These are phyloP conservation scores for Rhadina sibilatrix DNA, from an alignment of 2,113 vertebrate genomes.

Conservation along the genomic window DNA sequence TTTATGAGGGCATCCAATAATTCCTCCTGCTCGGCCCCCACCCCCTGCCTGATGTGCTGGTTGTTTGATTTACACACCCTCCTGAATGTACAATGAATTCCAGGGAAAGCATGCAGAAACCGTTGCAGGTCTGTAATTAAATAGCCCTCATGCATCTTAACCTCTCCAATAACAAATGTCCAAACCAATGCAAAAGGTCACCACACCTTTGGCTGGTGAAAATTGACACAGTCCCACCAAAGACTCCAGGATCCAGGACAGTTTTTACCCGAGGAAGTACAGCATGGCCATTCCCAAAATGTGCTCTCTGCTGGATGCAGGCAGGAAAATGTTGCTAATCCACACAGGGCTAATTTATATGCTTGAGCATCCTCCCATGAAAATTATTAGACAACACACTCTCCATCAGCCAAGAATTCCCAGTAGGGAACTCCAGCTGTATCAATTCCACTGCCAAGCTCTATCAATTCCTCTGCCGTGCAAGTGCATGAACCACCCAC, in stretches of 20 bases:
- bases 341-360: background rate
- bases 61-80: conserved; percentile 62
- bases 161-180: background rate
- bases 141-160: background rate
- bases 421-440: background rate
- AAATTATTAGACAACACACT: background rate
- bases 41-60: conserved; percentile 28
- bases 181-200: background rate
- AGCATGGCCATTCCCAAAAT: background rate
- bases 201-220: background rate
- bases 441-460: background rate
- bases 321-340: background rate
- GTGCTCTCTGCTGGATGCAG: background rate
- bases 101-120: conserved; percentile 32
- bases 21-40: background rate
- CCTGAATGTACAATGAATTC: background rate
- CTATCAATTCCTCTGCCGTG: background rate
- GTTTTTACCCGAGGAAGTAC: background rate
- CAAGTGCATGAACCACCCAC: background rate
- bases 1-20: conserved; percentile 69
- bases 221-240: background rate
- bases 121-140: conserved; percentile 20
- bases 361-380: background rate
- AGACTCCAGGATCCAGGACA: background rate
- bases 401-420: background rate